These are phyloP conservation scores for Neoscelio sp. DNA, from an alignment of 2,888 invertebrate genomes.

Conservation along the genomic window DNA sequence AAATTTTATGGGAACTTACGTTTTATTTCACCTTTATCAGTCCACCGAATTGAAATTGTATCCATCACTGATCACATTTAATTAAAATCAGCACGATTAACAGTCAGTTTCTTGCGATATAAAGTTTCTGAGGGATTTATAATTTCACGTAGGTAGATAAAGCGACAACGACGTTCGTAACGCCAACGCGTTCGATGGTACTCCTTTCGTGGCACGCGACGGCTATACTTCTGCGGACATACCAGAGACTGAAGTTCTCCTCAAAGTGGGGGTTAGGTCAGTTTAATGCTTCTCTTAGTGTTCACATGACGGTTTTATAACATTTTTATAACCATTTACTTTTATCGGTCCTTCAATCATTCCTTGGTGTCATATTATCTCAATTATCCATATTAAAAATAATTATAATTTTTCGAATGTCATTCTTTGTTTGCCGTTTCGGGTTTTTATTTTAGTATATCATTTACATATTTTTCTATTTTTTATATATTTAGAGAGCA, in stretches of 20 bases:
- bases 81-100: neutral
- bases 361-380: too few relatives aligned
- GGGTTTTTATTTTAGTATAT: too few relatives aligned
- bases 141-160: slow-evolving; percentile 19
- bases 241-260: slow-evolving; percentile 49
- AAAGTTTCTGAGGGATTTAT: neutral
- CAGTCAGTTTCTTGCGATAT: neutral
- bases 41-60: too few relatives aligned
- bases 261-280: slow-evolving; percentile 56
- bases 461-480: too few relatives aligned
- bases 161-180: slow-evolving; percentile 29
- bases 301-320: slow-evolving; percentile 35
- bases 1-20: too few relatives aligned
- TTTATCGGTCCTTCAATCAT: neutral
- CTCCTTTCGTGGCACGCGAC: slow-evolving; percentile 64
- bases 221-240: slow-evolving; percentile 55
- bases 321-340: slow-evolving; percentile 19
- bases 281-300: slow-evolving; percentile 35
- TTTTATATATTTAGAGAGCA: too few relatives aligned
- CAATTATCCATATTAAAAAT: too few relatives aligned
- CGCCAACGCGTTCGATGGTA: slow-evolving; percentile 58
- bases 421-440: too few relatives aligned
- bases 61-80: neutral
- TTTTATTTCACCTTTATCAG: too few relatives aligned
- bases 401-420: too few relatives aligned